Percentiles rank a stretch among this genome's conserved stretches.
Evolutionary conservation across 1,140 invertebrate species (phyloP).

Genomic region (Zaprionus nigranus): DNA sequence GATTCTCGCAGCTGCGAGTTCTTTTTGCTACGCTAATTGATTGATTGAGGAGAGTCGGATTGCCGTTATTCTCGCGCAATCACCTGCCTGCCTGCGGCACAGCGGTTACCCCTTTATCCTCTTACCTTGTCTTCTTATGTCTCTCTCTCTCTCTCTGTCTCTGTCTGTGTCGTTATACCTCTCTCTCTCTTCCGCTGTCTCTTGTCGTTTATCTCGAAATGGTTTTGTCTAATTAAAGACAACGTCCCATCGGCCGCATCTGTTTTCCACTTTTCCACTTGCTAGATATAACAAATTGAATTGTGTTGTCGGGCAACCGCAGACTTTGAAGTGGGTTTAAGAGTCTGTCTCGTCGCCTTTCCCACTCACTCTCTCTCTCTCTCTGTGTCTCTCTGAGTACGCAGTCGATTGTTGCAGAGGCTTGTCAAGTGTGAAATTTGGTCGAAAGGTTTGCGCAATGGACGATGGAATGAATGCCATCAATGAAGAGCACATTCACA

Average conservation of each 20-base stretch:
- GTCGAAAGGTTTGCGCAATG: not conserved
- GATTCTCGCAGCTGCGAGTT: slow-evolving; percentile 3
- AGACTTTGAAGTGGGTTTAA: slow-evolving; percentile 33
- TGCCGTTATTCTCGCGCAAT: slow-evolving; percentile 6
- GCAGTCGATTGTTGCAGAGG: slow-evolving; percentile 1
- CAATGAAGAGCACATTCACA: not conserved
- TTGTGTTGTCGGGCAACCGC: slow-evolving; percentile 31
- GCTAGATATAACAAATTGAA: slow-evolving; percentile 19
- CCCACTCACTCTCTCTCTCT: not conserved
- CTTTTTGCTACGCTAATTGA: slow-evolving; percentile 28
- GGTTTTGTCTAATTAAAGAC: slow-evolving; percentile 24
- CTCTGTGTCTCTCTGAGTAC: not conserved
- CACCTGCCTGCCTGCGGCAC: slow-evolving; percentile 5
- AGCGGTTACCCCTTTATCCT: not conserved
- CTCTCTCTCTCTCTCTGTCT: not conserved
- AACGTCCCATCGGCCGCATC: slow-evolving; percentile 18
- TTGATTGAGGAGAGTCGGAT: slow-evolving; percentile 23
- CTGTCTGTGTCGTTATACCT: not conserved
- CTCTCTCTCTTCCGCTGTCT: not conserved
- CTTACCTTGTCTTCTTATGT: no score
- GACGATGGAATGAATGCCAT: not conserved
- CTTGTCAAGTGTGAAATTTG: slow-evolving; percentile 10
- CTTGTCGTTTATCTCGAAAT: slow-evolving; percentile 15
- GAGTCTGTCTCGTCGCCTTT: not conserved
- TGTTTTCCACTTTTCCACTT: slow-evolving; percentile 24